These are phyloP conservation scores for Scaeva pyrastri DNA, from an alignment of 2,888 invertebrate genomes.

Conservation along the genomic window DNA sequence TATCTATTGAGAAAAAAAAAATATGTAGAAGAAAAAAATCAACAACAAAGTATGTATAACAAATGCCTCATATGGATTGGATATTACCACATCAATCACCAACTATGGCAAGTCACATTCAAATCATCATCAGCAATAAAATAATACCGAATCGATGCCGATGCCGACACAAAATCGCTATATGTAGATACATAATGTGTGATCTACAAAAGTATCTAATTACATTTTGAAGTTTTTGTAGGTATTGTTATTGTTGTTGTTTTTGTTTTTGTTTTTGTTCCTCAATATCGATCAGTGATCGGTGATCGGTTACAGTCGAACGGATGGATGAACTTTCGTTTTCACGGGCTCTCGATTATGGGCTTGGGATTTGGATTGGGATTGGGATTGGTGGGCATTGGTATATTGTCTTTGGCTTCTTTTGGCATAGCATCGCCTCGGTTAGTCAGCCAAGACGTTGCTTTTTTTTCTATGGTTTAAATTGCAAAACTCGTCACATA, in stretches of 20 bases:
- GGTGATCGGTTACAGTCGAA: constrained; percentile 32
- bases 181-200: not conserved
- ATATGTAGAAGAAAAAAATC: not conserved
- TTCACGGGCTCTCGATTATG: constrained; percentile 55
- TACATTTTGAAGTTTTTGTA: constrained; percentile 48
- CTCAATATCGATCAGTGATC: constrained; percentile 52
- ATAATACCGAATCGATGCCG: constrained; percentile 18
- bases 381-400: too few relatives aligned
- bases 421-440: not conserved
- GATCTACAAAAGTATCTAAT: constrained; percentile 71
- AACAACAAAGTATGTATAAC: constrained; percentile 40
- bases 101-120: constrained; percentile 51
- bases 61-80: too few relatives aligned
- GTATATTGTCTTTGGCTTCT: not conserved
- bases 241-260: too few relatives aligned
- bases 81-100: constrained; percentile 71
- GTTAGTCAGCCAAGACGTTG: constrained; percentile 15
- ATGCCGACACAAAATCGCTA: constrained; percentile 50
- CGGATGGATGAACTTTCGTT: constrained; percentile 67
- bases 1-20: too few relatives aligned
- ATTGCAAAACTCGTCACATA: constrained; percentile 36
- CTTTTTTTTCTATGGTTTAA: constrained; percentile 8
- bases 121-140: constrained; percentile 53
- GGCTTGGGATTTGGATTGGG: not conserved
- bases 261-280: constrained; percentile 26